Evolutionary conservation across 2,888 invertebrate species (phyloP).

Genomic region (Cryptops parisi): DNA sequence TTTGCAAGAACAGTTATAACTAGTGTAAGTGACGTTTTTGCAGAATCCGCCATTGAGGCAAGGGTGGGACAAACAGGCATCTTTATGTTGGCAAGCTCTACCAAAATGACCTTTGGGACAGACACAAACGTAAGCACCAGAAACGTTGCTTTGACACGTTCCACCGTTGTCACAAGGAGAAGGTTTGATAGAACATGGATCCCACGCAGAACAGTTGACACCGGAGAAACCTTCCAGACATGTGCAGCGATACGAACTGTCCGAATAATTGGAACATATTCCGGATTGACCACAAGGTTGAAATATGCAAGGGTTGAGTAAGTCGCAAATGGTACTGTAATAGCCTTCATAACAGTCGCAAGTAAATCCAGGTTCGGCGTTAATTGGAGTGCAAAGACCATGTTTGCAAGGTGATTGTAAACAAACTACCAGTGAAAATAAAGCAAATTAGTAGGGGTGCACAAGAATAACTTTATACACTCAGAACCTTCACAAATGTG

Average conservation of each 20-base stretch:
- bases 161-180: conserved; percentile 19
- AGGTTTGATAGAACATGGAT: conserved; percentile 17
- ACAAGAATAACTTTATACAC: neutral
- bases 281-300: conserved; percentile 20
- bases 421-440: conserved; percentile 18
- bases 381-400: conserved; percentile 15
- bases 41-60: conserved; percentile 28
- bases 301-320: conserved; percentile 17
- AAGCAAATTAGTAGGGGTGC: neutral
- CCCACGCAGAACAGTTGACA: conserved; percentile 17
- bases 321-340: conserved; percentile 17
- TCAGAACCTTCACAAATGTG: neutral
- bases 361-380: conserved; percentile 15
- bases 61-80: conserved; percentile 24
- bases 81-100: conserved; percentile 21
- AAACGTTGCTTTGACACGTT: conserved; percentile 15
- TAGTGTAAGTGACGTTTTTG: conserved; percentile 20
- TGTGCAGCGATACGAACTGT: conserved; percentile 17
- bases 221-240: conserved; percentile 18
- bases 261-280: conserved; percentile 17
- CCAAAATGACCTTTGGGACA: conserved; percentile 25
- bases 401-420: conserved; percentile 12
- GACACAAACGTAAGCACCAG: conserved; percentile 20
- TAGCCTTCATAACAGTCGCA: conserved; percentile 19
- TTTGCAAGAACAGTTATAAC: conserved; percentile 15